phyloP scores from a whole-genome alignment of 2,113 vertebrate species.

The Periophthalmodon schlosseri region DNA sequence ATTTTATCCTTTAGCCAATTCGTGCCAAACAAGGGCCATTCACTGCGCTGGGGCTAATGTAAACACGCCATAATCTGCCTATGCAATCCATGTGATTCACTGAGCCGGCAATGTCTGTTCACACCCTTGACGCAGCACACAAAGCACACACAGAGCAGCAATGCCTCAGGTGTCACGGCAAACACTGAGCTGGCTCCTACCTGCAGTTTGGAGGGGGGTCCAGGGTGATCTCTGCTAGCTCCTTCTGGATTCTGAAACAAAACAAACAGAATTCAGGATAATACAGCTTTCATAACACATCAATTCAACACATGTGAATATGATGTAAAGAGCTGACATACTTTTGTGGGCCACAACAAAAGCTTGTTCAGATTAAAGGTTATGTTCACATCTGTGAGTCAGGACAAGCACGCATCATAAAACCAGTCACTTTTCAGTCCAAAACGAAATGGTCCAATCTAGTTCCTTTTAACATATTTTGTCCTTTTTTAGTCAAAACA shows the following conservation, averaged over 20 bases:
- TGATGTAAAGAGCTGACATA: too few species aligned
- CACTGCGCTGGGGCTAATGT: constrained; percentile 15
- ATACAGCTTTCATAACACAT: background rate
- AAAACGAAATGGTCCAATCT: too few species aligned
- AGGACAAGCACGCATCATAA: too few species aligned
- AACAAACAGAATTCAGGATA: constrained; percentile 1
- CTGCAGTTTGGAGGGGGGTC: constrained; percentile 96
- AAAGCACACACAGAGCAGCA: constrained; percentile 24
- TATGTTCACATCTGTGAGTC: too few species aligned
- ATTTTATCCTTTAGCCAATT: constrained; percentile 4
- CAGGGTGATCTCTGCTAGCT: constrained; percentile 95
- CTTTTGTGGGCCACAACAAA: too few species aligned
- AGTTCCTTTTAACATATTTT: too few species aligned
- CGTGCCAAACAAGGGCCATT: constrained; percentile 27
- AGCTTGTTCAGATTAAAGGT: too few species aligned
- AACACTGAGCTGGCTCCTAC: constrained; percentile 75
- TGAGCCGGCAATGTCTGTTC: constrained; percentile 37
- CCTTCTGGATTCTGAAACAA: constrained; percentile 90
- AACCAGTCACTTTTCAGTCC: too few species aligned
- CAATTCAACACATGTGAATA: background rate
- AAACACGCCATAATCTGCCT: constrained; percentile 36
- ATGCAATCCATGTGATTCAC: constrained; percentile 40
- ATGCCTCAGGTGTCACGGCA: constrained; percentile 28
- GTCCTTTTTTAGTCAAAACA: too few species aligned
- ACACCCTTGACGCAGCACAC: constrained; percentile 14